A percentile compares a stretch with the other conserved stretches of the same genome.
phyloP scores from a whole-genome alignment of 92 coral and sea anemone species.

The Hydrozoanthus gracilis region DNA sequence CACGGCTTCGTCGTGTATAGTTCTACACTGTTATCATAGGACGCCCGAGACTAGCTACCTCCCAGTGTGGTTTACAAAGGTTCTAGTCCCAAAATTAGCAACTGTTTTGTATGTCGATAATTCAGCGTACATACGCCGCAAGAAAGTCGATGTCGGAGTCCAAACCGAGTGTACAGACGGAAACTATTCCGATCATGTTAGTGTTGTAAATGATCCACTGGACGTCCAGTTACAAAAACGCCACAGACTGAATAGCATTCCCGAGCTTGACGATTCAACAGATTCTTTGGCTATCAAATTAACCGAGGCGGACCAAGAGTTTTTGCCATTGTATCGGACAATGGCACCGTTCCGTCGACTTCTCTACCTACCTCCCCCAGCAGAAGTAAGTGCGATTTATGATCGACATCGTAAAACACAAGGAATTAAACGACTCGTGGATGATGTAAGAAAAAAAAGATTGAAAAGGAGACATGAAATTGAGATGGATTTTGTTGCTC shows the following conservation, averaged over 20 bases:
- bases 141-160: neutral
- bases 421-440: slow-evolving; percentile 19
- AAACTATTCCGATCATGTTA: slow-evolving; percentile 16
- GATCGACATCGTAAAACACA: slow-evolving; percentile 29
- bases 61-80: slow-evolving; percentile 24
- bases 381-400: neutral
- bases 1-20: slow-evolving; percentile 36
- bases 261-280: slow-evolving; percentile 17
- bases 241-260: slow-evolving; percentile 15
- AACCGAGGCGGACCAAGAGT: slow-evolving; percentile 35
- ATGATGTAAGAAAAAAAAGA: neutral
- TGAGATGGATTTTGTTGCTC: slow-evolving; percentile 40
- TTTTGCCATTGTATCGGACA: slow-evolving; percentile 27
- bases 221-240: neutral
- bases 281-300: slow-evolving; percentile 13
- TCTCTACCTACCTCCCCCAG: slow-evolving; percentile 11
- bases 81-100: slow-evolving; percentile 30
- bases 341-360: slow-evolving; percentile 36
- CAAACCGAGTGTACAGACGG: slow-evolving; percentile 22
- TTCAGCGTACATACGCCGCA: neutral
- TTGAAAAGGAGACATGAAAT: neutral
- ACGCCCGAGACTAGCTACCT: slow-evolving; percentile 12
- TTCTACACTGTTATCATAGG: slow-evolving; percentile 39
- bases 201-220: neutral
- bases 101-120: slow-evolving; percentile 2